Percentiles rank a stretch among this genome's conserved stretches.
These are phyloP conservation scores for Sinella curviseta DNA, from an alignment of 1,140 invertebrate species.

Conservation along the genomic window DNA sequence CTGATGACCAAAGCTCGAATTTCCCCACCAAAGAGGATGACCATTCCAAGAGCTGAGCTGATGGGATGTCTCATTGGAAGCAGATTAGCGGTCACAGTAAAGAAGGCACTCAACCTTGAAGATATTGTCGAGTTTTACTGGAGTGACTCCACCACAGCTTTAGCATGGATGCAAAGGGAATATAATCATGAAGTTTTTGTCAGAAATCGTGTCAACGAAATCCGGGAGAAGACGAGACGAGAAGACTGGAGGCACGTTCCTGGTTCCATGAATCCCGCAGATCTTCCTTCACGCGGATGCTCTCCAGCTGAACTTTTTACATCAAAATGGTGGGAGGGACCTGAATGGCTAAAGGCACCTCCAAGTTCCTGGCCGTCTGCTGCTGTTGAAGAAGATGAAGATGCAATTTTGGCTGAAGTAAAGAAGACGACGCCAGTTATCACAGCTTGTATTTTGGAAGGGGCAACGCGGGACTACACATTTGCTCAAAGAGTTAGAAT, in stretches of 20 bases:
- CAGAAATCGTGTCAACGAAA: conserved; percentile 43
- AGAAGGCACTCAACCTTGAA: neutral
- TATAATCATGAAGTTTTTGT: conserved; percentile 43
- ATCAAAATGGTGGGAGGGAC: neutral
- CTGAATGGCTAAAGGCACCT: neutral
- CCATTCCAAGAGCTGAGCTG: conserved; percentile 55
- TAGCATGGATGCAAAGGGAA: conserved; percentile 49
- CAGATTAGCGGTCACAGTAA: conserved; percentile 42
- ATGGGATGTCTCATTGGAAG: conserved; percentile 53
- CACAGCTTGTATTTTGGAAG: neutral
- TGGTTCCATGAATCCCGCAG: conserved; percentile 8
- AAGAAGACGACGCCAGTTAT: neutral
- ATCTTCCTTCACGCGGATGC: conserved; percentile 12
- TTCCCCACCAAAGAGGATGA: conserved; percentile 41
- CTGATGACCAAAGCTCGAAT: conserved; percentile 47
- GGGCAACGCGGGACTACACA: neutral
- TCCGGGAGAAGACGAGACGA: neutral
- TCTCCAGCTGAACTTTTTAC: neutral
- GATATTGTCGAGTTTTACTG: conserved; percentile 41
- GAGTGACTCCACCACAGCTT: conserved; percentile 51
- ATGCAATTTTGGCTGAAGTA: neutral
- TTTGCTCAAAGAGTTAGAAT: neutral
- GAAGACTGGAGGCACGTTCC: conserved; percentile 2
- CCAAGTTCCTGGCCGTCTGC: neutral
- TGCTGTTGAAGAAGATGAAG: neutral